Base-by-base conservation (phyloP, 35 echinoderm and acorn worm genomes). In the Apostichopus japonicus region DNA sequence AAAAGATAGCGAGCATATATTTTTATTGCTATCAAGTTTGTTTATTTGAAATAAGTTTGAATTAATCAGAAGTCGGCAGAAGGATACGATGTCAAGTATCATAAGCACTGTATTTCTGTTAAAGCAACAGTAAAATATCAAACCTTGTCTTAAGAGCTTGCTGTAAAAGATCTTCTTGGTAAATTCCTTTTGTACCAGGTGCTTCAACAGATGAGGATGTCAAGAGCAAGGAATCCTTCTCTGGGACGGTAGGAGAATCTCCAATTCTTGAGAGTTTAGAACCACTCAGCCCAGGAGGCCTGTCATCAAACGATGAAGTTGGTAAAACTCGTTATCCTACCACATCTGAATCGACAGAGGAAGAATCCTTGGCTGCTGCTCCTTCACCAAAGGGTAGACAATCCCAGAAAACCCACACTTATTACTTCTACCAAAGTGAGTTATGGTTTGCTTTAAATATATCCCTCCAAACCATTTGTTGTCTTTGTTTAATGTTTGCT, bases 381-480 rank as follows among this genome's bases (percentile, higher is more conserved):
- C 6, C 21, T 22, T 6, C 23, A 24, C 55, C 8, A 57, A 91
- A 79, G 54, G 51, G 5, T n/a, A 5, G 54, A 8, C 56, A 58
- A 19, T 53, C 51, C 11, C 81, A 84, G 54, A 96, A 86, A 27
- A 84, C 84, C 11, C 93, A 93, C 54, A 90, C 90, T 1, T 96
- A 96, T 27, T 96, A 96, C 86, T 96, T 96, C 56, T 96, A 96
- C 81, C 95, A 96, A 57, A 84, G 81, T 84, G 54, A 84, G 81
- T 84, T 22, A 14, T 23, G 8, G 8, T 61, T 61, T 61, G 8
- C 57, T 61, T 61, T 10, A 61, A 61, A 13, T 61, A 61, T 44
- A 44, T 44, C 33, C 33, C 33, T 44, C 33, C 57, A 61, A 61
- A 61, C 13, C 8, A 61, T 61, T 0, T 13, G 8, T 13, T 61